Base-by-base conservation (phyloP, 2,113 vertebrate genomes). In the Triplophysa tibetana region DNA sequence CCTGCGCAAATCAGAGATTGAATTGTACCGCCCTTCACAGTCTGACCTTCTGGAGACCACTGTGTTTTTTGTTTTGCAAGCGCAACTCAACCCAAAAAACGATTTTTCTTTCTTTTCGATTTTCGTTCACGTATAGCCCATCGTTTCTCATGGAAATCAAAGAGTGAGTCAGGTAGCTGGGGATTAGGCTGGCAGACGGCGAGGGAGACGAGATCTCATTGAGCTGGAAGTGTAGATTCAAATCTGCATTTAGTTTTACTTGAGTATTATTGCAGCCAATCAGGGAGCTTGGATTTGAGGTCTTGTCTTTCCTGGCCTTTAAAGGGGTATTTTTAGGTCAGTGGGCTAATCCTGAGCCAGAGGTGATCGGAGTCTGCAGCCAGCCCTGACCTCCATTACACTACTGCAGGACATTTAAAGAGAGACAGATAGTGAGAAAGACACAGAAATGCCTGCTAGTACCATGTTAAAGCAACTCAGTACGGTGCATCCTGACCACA, bases 271-370 rank as follows among this genome's bases (percentile, higher is more conserved):
- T 75, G 29, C 61, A 23, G 38, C n/a, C 58, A 62, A 78, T 76
- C 54, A 41, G 72, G 8, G 33, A 21, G 75, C 41, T 80, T 45
- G 75, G 69, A 54, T 63, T 78, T 43, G 45, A 60, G 61, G 65
- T 43, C 60, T 43, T 68, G 45, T 50, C 81, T 67, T 75, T 77
- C 23, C 29, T 76, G 17, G 45, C 24, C 62, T 77, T 77, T 64
- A 77, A 9, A 38, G 21, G 64, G 76, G 64, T 67, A 64, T 81
- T 79, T 83, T 61, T 86, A 83, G 82, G 84, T 86, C 84, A 86
- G 61, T 86, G 76, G 84, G 80, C 80, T 86, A 86, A 86, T 82
- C 73, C 62, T 29, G 58, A 78, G 76, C 82, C 77, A 79, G 67
- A 56, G 80, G 45, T 83, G 63, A 68, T 83, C 50, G 14, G 14